Evolutionary conservation across 2,888 invertebrate species (phyloP).

Genomic region (Epirrita christyi): DNA sequence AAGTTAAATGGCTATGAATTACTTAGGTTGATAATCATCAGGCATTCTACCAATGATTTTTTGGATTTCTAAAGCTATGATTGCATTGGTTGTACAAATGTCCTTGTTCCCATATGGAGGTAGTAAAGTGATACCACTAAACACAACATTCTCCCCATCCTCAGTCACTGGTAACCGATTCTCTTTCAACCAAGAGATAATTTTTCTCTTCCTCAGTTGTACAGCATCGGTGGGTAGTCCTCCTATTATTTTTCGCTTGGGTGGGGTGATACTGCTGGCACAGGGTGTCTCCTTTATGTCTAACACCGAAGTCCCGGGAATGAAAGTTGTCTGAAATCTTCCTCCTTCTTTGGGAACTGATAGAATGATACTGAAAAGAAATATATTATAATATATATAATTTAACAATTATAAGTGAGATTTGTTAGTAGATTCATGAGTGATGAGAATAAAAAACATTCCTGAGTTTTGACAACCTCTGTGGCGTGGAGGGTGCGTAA

Average conservation of each 20-base stretch:
- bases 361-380: conserved; percentile 66
- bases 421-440: too few relatives aligned
- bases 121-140: conserved; percentile 64
- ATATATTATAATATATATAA: too few relatives aligned
- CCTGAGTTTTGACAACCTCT: too few relatives aligned
- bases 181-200: conserved; percentile 65
- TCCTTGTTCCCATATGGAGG: conserved; percentile 63
- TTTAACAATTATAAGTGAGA: too few relatives aligned
- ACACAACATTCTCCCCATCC: conserved; percentile 58
- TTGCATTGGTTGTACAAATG: conserved; percentile 69
- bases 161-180: conserved; percentile 66
- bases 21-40: conserved; percentile 48
- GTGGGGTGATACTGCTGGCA: conserved; percentile 41
- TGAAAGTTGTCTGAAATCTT: conserved; percentile 52
- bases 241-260: conserved; percentile 38
- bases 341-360: conserved; percentile 53
- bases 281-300: conserved; percentile 45
- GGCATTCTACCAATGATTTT: conserved; percentile 69
- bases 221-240: conserved; percentile 42
- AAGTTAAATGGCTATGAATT: conserved; percentile 6
- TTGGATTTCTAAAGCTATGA: conserved; percentile 64
- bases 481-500: too few relatives aligned
- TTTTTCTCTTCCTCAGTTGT: conserved; percentile 50
- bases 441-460: too few relatives aligned
- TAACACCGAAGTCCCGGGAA: conserved; percentile 69